A percentile compares a stretch with the other conserved stretches of the same genome.
Conservation (phyloP, 2,888 invertebrate species). For the Agonopterix subpropinquella region DNA sequence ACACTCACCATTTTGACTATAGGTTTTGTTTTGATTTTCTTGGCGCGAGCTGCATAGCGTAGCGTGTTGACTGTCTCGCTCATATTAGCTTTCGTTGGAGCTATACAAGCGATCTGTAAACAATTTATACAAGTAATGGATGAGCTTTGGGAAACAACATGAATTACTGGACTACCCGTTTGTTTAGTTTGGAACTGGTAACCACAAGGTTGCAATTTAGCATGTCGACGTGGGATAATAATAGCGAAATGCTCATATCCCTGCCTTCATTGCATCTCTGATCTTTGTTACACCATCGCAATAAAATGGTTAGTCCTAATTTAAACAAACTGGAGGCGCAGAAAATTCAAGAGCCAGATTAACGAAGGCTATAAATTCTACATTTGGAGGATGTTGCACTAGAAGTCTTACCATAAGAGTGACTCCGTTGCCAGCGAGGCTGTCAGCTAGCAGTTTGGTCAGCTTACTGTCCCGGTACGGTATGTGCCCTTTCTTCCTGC, state of each 20-base stretch:
- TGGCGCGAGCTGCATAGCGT: conserved; percentile 93
- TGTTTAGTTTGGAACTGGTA: neutral
- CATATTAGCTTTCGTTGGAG: conserved; percentile 90
- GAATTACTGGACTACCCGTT: no score
- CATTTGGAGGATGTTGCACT: no score
- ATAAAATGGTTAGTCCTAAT: no score
- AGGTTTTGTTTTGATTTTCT: conserved; percentile 94
- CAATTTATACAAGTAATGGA: neutral
- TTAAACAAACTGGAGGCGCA: no score
- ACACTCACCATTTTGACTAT: conserved; percentile 89
- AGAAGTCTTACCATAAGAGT: conserved; percentile 86
- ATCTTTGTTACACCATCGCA: no score
- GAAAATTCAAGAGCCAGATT: no score
- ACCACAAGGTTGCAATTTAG: neutral
- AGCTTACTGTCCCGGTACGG: conserved; percentile 96
- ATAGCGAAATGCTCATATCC: no score
- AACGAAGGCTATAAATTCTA: no score
- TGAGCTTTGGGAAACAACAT: no score
- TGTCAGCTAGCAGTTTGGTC: conserved; percentile 94
- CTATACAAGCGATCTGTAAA: conserved; percentile 92
- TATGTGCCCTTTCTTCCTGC: conserved; percentile 89
- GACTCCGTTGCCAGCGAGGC: conserved; percentile 94
- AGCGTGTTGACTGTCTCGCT: conserved; percentile 94
- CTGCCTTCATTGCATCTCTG: no score
- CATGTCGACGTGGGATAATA: no score